These are phyloP conservation scores for Paratrypauchen microcephalus DNA, from an alignment of 2,797 vertebrate species.

Conservation along the genomic window DNA sequence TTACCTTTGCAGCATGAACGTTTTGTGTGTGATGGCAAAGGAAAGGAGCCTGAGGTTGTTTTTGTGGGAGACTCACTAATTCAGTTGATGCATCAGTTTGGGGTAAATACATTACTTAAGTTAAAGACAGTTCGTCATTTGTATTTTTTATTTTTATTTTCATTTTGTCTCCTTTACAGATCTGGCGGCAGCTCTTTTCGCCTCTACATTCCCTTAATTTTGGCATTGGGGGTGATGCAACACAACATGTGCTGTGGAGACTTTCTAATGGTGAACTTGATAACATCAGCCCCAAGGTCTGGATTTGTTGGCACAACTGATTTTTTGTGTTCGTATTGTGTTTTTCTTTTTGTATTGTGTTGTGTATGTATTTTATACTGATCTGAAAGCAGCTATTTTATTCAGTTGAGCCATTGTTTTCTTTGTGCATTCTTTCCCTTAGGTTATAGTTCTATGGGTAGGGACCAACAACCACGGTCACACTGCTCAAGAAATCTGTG, in stretches of 20 bases:
- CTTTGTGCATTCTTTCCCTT: slow-evolving; percentile 40
- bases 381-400: neutral
- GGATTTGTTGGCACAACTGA: slow-evolving; percentile 41
- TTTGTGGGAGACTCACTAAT: slow-evolving; percentile 90
- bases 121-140: neutral
- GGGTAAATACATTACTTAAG: slow-evolving; percentile 70
- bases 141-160: neutral
- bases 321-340: slow-evolving; percentile 35
- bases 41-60: slow-evolving; percentile 91
- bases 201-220: slow-evolving; percentile 93
- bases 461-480: slow-evolving; percentile 91
- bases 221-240: slow-evolving; percentile 87
- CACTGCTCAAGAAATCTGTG: slow-evolving; percentile 84
- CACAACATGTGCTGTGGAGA: slow-evolving; percentile 91
- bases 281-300: slow-evolving; percentile 90
- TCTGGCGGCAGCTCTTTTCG: slow-evolving; percentile 90
- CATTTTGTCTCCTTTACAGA: slow-evolving; percentile 60
- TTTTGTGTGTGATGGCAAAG: slow-evolving; percentile 89
- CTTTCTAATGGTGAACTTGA: slow-evolving; percentile 88
- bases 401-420: slow-evolving; percentile 3
- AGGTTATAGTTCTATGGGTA: slow-evolving; percentile 92
- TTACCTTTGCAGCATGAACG: slow-evolving; percentile 82
- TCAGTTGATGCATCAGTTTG: slow-evolving; percentile 89
- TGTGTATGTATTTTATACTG: slow-evolving; percentile 12
- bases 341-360: no score